Evolutionary conservation across 2,888 invertebrate species (phyloP).

Genomic region (Troides aeacus): DNA sequence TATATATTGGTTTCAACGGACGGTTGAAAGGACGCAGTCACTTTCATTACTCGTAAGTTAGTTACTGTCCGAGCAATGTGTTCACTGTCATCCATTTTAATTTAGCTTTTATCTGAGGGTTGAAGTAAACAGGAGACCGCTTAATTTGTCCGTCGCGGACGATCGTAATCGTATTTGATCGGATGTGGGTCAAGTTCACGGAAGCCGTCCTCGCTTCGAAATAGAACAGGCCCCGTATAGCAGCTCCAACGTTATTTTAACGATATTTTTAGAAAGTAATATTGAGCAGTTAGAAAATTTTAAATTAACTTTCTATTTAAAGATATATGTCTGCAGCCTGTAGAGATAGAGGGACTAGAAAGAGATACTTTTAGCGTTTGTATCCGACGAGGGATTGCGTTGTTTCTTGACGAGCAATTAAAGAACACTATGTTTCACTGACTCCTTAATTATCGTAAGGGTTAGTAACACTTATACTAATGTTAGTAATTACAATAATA

Average conservation of each 20-base stretch:
- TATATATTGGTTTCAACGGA: neutral
- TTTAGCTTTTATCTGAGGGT: conserved; percentile 10
- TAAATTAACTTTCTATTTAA: too few species aligned
- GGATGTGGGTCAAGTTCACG: conserved; percentile 28
- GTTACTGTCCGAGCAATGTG: neutral
- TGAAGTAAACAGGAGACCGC: conserved; percentile 17
- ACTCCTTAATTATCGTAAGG: too few species aligned
- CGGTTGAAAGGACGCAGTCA: neutral
- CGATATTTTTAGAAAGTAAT: neutral
- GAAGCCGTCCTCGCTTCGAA: conserved; percentile 19
- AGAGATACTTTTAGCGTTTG: too few species aligned
- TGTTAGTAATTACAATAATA: too few species aligned
- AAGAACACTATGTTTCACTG: too few species aligned
- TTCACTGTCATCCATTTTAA: conserved; percentile 10
- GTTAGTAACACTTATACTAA: too few species aligned
- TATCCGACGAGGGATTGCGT: too few species aligned
- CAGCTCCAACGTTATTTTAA: neutral
- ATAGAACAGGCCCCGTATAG: conserved; percentile 18
- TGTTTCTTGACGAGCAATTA: too few species aligned
- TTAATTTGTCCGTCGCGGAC: conserved; percentile 12
- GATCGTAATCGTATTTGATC: conserved; percentile 27
- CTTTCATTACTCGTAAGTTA: neutral
- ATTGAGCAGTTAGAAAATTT: neutral
- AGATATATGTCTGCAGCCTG: too few species aligned
- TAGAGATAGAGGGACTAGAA: too few species aligned